Evolutionary conservation across 1,140 invertebrate species (phyloP).

Genomic region (Cephus cinctus): DNA sequence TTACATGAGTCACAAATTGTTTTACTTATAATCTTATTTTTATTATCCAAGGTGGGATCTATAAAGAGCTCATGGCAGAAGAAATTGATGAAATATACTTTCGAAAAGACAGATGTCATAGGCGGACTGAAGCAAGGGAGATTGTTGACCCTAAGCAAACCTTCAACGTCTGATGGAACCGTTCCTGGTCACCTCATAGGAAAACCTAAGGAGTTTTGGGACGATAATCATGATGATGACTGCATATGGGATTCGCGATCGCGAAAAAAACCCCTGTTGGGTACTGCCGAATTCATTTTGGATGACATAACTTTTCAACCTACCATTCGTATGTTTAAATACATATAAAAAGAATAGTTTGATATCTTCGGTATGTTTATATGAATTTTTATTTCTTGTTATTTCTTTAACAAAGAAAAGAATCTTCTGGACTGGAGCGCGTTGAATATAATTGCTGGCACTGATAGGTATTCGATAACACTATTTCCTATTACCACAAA

Average conservation of each 20-base stretch:
- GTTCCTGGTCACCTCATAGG: neutral
- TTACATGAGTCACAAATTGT: too few species aligned
- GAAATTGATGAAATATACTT: conserved; percentile 13
- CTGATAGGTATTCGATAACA: too few species aligned
- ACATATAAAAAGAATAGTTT: neutral
- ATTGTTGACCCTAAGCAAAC: conserved; percentile 13
- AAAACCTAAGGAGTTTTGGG: conserved; percentile 1
- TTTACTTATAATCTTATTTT: neutral
- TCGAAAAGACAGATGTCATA: conserved; percentile 17
- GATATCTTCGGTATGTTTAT: neutral
- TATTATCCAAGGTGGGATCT: neutral
- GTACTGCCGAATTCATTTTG: neutral
- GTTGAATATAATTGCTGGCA: conserved; percentile 18
- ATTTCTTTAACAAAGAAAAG: neutral
- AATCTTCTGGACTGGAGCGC: conserved; percentile 33
- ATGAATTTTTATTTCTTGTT: neutral
- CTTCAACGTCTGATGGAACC: conserved; percentile 3
- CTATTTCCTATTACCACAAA: too few species aligned
- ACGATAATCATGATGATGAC: conserved; percentile 8
- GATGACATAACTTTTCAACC: neutral
- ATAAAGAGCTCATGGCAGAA: conserved; percentile 15
- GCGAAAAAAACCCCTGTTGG: conserved; percentile 14
- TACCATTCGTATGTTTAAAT: conserved; percentile 10
- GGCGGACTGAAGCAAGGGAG: conserved; percentile 8
- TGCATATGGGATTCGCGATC: conserved; percentile 14